Base-by-base conservation (phyloP, 1,140 invertebrate species). In the Drosophila auraria region DNA sequence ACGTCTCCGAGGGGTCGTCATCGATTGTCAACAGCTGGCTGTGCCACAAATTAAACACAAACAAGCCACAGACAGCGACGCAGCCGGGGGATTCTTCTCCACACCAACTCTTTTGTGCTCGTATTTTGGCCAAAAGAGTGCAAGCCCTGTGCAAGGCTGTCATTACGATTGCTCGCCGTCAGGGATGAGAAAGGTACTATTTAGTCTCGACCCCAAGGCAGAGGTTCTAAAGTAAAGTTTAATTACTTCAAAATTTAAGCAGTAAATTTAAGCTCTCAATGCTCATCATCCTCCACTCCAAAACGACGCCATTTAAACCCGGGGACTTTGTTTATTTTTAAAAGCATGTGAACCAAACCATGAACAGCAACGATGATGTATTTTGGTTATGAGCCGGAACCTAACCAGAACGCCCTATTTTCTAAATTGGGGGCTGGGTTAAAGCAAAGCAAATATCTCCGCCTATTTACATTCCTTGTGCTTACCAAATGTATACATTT, bases 31-130 rank as follows among this genome's bases (percentile, higher is more conserved):
- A 75, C 84, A 87, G 63, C 81, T 84, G 83, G 65, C 68, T 71
- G 71, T 49, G 62, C 68, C 69, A 42, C 86, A 89, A 90, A 89
- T 89, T 75, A 81, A 89, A 89, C 84, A 84, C 84, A 89, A 90
- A 89, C 71, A 80, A 82, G 40, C 54, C 49, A 51, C 25, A 53
- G 44, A 79, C 66, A 54, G 42, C 40, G 44, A 25, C 27, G 27
- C 45, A 53, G 45, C 6, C 38, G 7, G 3, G 45, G 33, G 44
- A 69, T 5, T 12, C 23, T 25, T 36, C 44, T 38, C 11, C n/a
- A 9, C 25, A 14, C 27, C 23, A n/a, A 61, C 30, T 47, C 42
- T 15, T 68, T 42, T 72, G 42, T 33, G 50, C 68, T 40, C 42
- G 51, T 42, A 12, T 17, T 71, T 72, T 25, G 68, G 40, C 53